Evolutionary conservation across 1,140 invertebrate species (phyloP), one percentile per base, ranked within the genome.

Genomic region (Sarcophaga bullata): DNA sequence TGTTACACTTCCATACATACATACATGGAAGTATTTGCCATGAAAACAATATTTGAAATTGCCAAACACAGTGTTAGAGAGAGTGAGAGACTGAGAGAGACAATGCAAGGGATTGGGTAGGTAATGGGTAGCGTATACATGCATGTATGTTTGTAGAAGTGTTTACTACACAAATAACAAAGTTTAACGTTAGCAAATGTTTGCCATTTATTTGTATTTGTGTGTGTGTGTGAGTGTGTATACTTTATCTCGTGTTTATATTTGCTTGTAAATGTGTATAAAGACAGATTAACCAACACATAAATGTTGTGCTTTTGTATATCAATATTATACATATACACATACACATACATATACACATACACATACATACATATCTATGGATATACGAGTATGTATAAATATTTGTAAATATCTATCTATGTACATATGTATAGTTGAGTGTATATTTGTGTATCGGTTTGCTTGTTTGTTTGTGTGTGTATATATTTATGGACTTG

Each of bases 251-350:
- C 25, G 25, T 68, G 58, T 19, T 62, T 62, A n/a, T 62, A n/a
- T 62, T 10, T 52, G n/a, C 15, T 19, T 68, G 58, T 19, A 68
- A 8, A 68, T 68, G 62, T 68, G 62, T 68, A 19, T 68, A 13
- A 58, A 68, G 62, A 68, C 62, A 68, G 62, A 68, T 68, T 68
- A 68, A 68, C 62, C n/a, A 68, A 68, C 62, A 68, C 62, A 68
- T 68, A 68, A 19, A 25, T 68, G 62, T 68, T 68, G 8, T 68
- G 17, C 8, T 68, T 19, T 62, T 15, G 54, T 62, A 62, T 62
- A 7, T 62, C 25, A 37, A 37, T 4, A 37, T 4, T 37, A 4
- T 37, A 37, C 25, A 37, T 37, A 37, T 37, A 37, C 25, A 37
- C n/a, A n/a, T n/a, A n/a, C n/a, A n/a, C n/a, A n/a, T n/a, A n/a